Evolutionary conservation across 2,113 vertebrate genomes (phyloP).

Genomic region (Zosterops lateralis): DNA sequence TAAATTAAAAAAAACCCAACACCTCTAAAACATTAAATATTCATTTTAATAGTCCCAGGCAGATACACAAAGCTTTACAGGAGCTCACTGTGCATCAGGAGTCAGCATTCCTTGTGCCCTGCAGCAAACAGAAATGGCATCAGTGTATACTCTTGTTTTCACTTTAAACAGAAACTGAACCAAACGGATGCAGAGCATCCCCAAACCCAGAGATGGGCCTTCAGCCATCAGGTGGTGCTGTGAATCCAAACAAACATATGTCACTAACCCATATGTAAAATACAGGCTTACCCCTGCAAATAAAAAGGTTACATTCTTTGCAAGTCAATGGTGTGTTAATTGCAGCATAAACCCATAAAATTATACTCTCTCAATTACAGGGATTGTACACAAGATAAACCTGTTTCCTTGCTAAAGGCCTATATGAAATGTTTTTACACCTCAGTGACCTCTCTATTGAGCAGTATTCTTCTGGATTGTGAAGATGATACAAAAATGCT

Average conservation of each 20-base stretch:
- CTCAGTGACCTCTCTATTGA: neutral
- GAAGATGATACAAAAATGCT: neutral
- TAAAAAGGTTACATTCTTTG: neutral
- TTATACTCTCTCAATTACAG: neutral
- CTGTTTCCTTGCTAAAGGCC: neutral
- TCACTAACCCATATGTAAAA: neutral
- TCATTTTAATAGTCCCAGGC: neutral
- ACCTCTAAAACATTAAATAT: neutral
- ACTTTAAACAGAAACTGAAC: neutral
- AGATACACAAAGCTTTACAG: neutral
- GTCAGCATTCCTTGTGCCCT: neutral
- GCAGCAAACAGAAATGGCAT: neutral
- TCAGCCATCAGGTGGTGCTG: constrained; percentile 53
- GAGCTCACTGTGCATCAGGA: neutral
- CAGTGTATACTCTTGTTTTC: neutral
- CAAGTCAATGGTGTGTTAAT: neutral
- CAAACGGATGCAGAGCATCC: neutral
- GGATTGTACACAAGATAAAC: neutral
- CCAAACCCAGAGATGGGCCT: neutral
- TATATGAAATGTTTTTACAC: neutral
- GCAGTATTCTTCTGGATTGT: neutral
- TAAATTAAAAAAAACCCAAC: neutral
- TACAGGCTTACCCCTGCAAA: neutral
- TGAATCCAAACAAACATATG: neutral
- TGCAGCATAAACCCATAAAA: neutral